Evolutionary conservation across 2,888 invertebrate genomes (phyloP), one percentile per base, ranked within the genome.

Genomic region (Poecilobothrus nobilitatus): DNA sequence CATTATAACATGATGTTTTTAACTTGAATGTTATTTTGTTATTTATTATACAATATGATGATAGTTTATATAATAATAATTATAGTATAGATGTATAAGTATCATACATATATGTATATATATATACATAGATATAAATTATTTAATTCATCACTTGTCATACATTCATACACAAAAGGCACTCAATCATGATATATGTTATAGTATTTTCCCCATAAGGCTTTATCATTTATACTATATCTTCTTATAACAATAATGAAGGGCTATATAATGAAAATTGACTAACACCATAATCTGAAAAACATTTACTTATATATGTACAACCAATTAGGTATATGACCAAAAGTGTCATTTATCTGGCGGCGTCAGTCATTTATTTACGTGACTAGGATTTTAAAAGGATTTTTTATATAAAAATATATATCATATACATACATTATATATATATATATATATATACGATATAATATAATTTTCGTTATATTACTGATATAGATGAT

Each of bases 331-430:
- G 53, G 53, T 53, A 53, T 53, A 53, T 53, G 53, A 18, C 53
- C 53, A 53, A 53, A 53, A 53, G 53, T 53, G 53, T 53, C 53
- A 53, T 53, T 53, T 53, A 53, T 53, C 53, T 53, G 53, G 53
- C 53, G 53, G 53, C 53, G 18, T 53, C 53, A 53, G 12, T 53
- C 53, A 53, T n/a, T 53, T 15, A 53, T 53, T 18, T 53, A 53
- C 53, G 53, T 53, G 53, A 53, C 18, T 18, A 53, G 53, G 53
- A 53, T 53, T 53, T 53, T 53, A 53, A 53, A 41, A 53, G 53
- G 53, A 53, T 53, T 53, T 53, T 53, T 53, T 18, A 53, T 53
- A 53, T 53, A 27, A 27, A 4, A 27, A 27, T 27, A 27, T 27
- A n/a, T n/a, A n/a, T n/a, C n/a, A n/a, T n/a, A 5, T 27, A 27